phyloP scores from a whole-genome alignment of 37 sponge, comb jelly and placozoan genomes.

The Cladorhizidae sp. region DNA sequence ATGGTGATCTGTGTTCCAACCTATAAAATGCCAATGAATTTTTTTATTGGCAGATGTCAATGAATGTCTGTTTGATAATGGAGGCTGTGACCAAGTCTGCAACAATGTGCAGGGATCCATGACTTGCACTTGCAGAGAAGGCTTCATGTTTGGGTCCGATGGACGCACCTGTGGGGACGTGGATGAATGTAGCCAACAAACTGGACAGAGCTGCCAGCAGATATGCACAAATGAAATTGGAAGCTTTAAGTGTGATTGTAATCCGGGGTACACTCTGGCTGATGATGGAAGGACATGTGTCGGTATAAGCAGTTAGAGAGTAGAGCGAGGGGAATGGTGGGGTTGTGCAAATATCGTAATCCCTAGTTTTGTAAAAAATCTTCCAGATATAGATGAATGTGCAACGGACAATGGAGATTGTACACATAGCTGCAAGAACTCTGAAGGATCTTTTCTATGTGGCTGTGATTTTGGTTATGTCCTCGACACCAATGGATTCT shows the following conservation, averaged over 20 bases:
- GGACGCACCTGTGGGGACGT: conserved; percentile 16
- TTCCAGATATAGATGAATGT: conserved; percentile 65
- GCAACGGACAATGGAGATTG: conserved; percentile 43
- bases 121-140: background rate
- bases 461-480: background rate
- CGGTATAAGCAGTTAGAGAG: too few species aligned
- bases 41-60: background rate
- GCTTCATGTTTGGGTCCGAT: background rate
- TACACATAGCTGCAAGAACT: conserved; percentile 21
- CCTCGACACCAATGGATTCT: background rate
- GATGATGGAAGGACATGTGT: background rate
- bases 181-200: conserved; percentile 16
- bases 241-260: conserved; percentile 21
- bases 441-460: conserved; percentile 10
- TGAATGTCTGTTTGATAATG: conserved; percentile 7
- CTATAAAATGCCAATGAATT: too few species aligned
- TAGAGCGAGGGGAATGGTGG: too few species aligned
- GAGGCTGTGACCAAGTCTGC: conserved; percentile 3
- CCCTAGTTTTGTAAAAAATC: too few species aligned
- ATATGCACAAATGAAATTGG: conserved; percentile 20
- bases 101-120: background rate
- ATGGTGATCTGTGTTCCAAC: too few species aligned
- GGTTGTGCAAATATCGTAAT: too few species aligned
- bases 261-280: conserved; percentile 1
- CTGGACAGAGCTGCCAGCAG: conserved; percentile 1